These are phyloP conservation scores for Phytoseiulus persimilis DNA, from an alignment of 2,888 invertebrate genomes.

Conservation along the genomic window DNA sequence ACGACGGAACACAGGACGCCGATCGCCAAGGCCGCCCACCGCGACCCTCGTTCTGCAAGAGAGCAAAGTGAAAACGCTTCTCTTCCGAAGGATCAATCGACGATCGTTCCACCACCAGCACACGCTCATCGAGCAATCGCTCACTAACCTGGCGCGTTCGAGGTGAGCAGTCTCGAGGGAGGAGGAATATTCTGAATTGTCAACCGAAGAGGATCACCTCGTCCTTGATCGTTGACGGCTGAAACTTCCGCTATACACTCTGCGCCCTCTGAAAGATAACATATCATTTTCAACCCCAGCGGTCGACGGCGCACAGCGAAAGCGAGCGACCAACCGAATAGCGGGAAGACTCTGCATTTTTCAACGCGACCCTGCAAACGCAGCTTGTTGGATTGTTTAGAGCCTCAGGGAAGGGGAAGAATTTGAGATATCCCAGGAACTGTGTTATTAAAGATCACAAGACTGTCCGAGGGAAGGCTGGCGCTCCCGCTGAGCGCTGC, in stretches of 20 bases:
- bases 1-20: background rate
- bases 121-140: background rate
- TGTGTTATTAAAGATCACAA: background rate
- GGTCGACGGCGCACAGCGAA: background rate
- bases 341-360: background rate
- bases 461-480: background rate
- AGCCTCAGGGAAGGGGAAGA: background rate
- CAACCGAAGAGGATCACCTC: conserved; percentile 29
- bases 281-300: background rate
- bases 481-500: background rate
- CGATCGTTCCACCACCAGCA: background rate
- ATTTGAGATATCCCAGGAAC: background rate
- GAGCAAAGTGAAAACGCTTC: background rate
- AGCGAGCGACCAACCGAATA: background rate
- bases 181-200: conserved; percentile 33
- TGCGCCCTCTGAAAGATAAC: conserved; percentile 10
- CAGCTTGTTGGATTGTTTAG: background rate
- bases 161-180: conserved; percentile 36
- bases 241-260: conserved; percentile 34
- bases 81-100: too few relatives aligned
- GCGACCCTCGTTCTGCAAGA: background rate
- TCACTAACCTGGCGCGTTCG: background rate
- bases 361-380: background rate
- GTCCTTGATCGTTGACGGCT: conserved; percentile 26
- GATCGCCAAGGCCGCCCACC: background rate